Evolutionary conservation across 2,797 vertebrate genomes (phyloP).

Genomic region (Apodemus agrarius): DNA sequence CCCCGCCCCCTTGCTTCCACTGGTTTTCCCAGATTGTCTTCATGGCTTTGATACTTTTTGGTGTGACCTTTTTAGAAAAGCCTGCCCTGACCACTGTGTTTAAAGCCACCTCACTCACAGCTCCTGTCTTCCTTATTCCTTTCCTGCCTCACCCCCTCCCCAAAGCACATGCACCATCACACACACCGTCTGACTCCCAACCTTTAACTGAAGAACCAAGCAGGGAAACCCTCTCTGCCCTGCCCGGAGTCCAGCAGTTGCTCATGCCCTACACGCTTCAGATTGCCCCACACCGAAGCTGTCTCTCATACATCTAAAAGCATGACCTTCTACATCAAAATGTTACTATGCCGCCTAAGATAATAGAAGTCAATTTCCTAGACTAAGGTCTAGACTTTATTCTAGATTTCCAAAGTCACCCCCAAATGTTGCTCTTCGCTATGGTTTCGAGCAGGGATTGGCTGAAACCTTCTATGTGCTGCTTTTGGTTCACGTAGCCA

Average conservation of each 20-base stretch:
- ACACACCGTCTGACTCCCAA: background rate
- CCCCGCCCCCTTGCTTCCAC: background rate
- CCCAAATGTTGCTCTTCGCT: background rate
- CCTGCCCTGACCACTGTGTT: background rate
- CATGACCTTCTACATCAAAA: background rate
- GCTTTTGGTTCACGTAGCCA: background rate
- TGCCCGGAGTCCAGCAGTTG: background rate
- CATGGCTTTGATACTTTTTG: background rate
- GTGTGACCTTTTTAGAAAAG: background rate
- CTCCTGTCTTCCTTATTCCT: background rate
- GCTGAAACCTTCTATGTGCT: too few species aligned
- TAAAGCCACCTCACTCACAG: background rate
- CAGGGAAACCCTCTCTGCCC: background rate
- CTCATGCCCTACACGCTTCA: background rate
- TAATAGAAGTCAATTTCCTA: background rate
- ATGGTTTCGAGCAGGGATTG: background rate
- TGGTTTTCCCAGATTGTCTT: background rate
- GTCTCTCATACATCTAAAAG: background rate
- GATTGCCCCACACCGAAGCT: background rate
- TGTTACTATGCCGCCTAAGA: background rate
- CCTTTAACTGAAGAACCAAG: background rate
- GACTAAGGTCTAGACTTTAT: background rate
- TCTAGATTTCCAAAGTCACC: background rate
- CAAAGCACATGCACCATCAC: background rate
- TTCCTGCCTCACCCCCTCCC: background rate